Evolutionary conservation across 2,888 invertebrate genomes (phyloP).

Genomic region (Drosophila ustulata): DNA sequence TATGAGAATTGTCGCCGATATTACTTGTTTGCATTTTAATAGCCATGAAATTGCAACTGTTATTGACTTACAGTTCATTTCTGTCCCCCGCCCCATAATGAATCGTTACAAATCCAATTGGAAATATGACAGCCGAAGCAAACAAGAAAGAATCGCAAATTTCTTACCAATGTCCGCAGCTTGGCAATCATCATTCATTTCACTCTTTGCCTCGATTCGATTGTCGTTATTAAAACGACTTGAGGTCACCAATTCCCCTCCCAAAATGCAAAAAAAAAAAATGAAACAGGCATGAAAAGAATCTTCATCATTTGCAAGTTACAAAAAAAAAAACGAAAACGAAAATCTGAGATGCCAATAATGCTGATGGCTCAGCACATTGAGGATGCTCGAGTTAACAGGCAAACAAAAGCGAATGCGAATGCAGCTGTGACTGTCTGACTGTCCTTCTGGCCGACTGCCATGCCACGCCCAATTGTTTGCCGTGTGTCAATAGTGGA

Average conservation of each 20-base stretch:
- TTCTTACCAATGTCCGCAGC: not conserved
- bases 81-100: too few species aligned
- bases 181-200: not conserved
- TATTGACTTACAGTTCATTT: too few species aligned
- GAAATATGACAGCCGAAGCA: not conserved
- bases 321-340: not conserved
- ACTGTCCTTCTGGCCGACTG: not conserved
- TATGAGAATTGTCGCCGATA: too few species aligned
- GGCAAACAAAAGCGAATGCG: constrained; percentile 47
- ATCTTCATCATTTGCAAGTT: constrained; percentile 12
- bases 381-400: constrained; percentile 43
- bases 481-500: constrained; percentile 39
- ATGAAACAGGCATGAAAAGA: not conserved
- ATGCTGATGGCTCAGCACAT: constrained; percentile 30
- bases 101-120: too few species aligned
- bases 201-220: constrained; percentile 7
- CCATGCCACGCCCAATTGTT: constrained; percentile 24
- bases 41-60: too few species aligned
- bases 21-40: too few species aligned
- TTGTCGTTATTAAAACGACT: constrained; percentile 9
- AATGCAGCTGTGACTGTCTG: constrained; percentile 41
- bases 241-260: constrained; percentile 2
- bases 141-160: not conserved
- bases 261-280: not conserved
- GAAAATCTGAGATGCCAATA: constrained; percentile 24